Percentiles rank a stretch among this genome's conserved stretches.
phyloP scores from a whole-genome alignment of 2,113 vertebrate genomes.

The Rhinolophus ferrumequinum region DNA sequence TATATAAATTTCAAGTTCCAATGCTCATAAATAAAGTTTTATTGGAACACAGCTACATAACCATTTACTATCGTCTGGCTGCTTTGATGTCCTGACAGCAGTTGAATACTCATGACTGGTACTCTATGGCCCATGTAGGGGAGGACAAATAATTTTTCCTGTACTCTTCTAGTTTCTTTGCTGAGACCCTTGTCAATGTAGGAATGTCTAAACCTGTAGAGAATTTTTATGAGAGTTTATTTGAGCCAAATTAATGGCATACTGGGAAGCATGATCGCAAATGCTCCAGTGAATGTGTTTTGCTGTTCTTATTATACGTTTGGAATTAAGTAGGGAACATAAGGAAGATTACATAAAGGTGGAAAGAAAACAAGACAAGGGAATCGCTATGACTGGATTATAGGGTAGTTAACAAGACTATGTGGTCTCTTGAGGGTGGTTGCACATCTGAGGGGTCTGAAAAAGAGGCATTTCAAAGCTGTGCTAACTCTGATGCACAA shows the following conservation, averaged over 20 bases:
- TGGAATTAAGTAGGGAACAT: not conserved
- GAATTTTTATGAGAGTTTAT: not conserved
- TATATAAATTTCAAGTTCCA: slow-evolving; percentile 9
- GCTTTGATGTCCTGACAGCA: not conserved
- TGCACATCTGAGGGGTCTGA: not conserved
- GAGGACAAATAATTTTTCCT: not conserved
- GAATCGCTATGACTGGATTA: not conserved
- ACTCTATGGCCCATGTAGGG: not conserved
- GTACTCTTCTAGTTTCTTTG: not conserved
- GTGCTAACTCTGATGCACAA: not conserved
- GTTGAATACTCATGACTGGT: not conserved
- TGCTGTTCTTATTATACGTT: not conserved
- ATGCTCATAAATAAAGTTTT: not conserved
- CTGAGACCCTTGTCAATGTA: not conserved
- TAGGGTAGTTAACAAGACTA: not conserved
- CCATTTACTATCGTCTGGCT: not conserved
- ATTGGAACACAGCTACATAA: not conserved
- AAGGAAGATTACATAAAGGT: not conserved
- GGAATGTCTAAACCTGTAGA: not conserved
- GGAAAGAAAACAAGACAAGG: not conserved
- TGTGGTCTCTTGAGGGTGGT: not conserved
- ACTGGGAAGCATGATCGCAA: not conserved
- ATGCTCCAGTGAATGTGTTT: not conserved
- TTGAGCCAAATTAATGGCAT: not conserved
- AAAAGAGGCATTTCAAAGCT: not conserved